Base-by-base conservation (phyloP, 2,797 vertebrate genomes). In the Protosalanx chinensis region DNA sequence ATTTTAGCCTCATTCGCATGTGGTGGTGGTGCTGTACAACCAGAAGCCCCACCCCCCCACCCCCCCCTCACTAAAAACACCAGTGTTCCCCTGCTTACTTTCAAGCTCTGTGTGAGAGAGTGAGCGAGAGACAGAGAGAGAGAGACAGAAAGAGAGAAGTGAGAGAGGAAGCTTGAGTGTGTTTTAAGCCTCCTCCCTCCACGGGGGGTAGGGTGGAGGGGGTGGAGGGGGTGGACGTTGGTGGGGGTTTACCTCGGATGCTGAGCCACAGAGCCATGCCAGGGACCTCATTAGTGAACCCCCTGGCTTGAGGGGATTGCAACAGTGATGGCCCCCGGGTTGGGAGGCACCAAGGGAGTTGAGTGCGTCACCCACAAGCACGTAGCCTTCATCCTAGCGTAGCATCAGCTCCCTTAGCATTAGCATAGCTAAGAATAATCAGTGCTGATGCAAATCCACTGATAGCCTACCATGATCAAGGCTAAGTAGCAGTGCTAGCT, bases 1-100 rank as follows among this genome's bases (percentile, higher is more conserved):
- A 93, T 94, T 92, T 94, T 92, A 93, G 92, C 92, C 93, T 94
- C 94, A 95, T 96, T 95, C 93, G 93, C 92, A 92, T 93, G 95
- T 94, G 93, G 87, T 79, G 89, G 91, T 94, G 88, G 37, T 89
- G 91, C 94, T 18, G 32, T 23, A 60, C 71, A 37, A 16, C 32
- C 62, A 12, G 4, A 64, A 27, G 1, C 23, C 23, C 23, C 23
- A 27, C 23, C 23, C 23, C 23, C 23, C 23, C 23, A 27, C 23
- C 23, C 23, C 23, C 23, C 23, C 23, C 23, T 27, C 29, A 64
- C 62, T 18, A 18, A 84, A 87, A 88, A 82, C 80, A 58, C n/a
- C 57, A n/a, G n/a, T 18, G 16, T 18, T 5, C 20, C 20, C 82
- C 79, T 69, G 80, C 92, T 90, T 84, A 91, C 92, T 94, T 79